Evolutionary conservation across 2,888 invertebrate genomes (phyloP).

Genomic region (Mythimna pallens): DNA sequence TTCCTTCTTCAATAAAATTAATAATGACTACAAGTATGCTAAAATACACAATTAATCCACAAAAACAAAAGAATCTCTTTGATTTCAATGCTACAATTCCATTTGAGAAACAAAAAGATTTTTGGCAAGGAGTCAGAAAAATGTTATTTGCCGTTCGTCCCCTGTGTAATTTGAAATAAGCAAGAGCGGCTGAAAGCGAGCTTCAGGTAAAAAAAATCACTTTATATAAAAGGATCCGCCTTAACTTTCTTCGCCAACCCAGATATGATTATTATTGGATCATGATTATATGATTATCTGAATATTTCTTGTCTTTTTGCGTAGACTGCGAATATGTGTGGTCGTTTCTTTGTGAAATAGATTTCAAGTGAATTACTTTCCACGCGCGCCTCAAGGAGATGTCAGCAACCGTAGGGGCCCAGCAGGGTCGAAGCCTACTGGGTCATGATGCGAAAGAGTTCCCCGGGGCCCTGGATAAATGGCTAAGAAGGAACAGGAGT

Average conservation of each 20-base stretch:
- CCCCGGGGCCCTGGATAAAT: too few relatives aligned
- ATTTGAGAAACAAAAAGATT: slow-evolving; percentile 51
- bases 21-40: not conserved
- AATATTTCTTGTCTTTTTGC: slow-evolving; percentile 56
- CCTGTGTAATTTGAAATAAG: slow-evolving; percentile 74
- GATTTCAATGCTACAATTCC: slow-evolving; percentile 39
- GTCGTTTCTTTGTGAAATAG: not conserved
- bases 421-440: too few relatives aligned
- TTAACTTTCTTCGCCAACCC: slow-evolving; percentile 61
- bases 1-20: slow-evolving; percentile 4
- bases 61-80: slow-evolving; percentile 17
- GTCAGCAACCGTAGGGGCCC: too few relatives aligned
- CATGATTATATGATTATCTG: slow-evolving; percentile 75
- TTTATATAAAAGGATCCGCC: slow-evolving; percentile 72
- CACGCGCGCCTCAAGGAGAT: too few relatives aligned
- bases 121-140: slow-evolving; percentile 59
- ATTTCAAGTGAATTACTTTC: not conserved
- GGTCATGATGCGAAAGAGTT: too few relatives aligned
- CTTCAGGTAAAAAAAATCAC: slow-evolving; percentile 72
- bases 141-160: slow-evolving; percentile 63
- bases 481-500: too few relatives aligned
- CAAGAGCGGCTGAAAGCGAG: slow-evolving; percentile 67
- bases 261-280: slow-evolving; percentile 78
- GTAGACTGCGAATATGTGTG: slow-evolving; percentile 9
- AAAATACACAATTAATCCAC: slow-evolving; percentile 12